phyloP scores from a whole-genome alignment of 1,140 invertebrate genomes.

The Drosophila kikkawai region DNA sequence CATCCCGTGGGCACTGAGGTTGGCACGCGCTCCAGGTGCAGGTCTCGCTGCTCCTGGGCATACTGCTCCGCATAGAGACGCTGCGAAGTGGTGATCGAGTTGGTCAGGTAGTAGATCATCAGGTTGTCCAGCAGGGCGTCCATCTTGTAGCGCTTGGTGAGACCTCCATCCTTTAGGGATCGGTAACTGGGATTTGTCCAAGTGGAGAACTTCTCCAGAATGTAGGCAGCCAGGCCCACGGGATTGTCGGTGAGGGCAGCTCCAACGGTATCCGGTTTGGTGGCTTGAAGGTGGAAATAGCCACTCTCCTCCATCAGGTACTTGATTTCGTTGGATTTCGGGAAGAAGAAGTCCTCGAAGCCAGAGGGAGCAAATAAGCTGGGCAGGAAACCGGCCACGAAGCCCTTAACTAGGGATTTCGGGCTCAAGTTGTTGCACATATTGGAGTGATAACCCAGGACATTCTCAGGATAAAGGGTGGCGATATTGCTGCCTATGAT shows the following conservation, averaged over 20 bases:
- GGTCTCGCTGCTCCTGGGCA: slow-evolving; percentile 70
- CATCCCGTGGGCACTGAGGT: slow-evolving; percentile 89
- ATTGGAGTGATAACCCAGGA: slow-evolving; percentile 88
- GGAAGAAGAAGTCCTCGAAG: slow-evolving; percentile 88
- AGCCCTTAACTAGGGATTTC: slow-evolving; percentile 53
- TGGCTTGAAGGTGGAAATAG: slow-evolving; percentile 94
- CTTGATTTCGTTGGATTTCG: slow-evolving; percentile 86
- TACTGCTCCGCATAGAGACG: slow-evolving; percentile 91
- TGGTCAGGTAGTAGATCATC: slow-evolving; percentile 94
- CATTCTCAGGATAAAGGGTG: slow-evolving; percentile 90
- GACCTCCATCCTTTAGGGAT: slow-evolving; percentile 89
- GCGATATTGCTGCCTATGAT: slow-evolving; percentile 88
- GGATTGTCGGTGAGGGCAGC: slow-evolving; percentile 89
- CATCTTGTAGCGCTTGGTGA: slow-evolving; percentile 87
- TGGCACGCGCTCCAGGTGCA: slow-evolving; percentile 87
- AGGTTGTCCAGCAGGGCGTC: slow-evolving; percentile 94
- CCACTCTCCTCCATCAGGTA: slow-evolving; percentile 90
- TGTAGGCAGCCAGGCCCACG: slow-evolving; percentile 91
- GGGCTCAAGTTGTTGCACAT: slow-evolving; percentile 85
- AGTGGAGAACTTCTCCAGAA: slow-evolving; percentile 94
- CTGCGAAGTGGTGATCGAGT: slow-evolving; percentile 91
- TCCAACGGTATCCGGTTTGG: slow-evolving; percentile 95
- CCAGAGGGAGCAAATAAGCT: slow-evolving; percentile 87
- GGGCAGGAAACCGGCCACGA: slow-evolving; percentile 86
- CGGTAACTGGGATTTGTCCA: slow-evolving; percentile 89